Evolutionary conservation across 2,888 invertebrate genomes (phyloP), one percentile per base, ranked within the genome.

Genomic region (Sphaeridia pumilis): DNA sequence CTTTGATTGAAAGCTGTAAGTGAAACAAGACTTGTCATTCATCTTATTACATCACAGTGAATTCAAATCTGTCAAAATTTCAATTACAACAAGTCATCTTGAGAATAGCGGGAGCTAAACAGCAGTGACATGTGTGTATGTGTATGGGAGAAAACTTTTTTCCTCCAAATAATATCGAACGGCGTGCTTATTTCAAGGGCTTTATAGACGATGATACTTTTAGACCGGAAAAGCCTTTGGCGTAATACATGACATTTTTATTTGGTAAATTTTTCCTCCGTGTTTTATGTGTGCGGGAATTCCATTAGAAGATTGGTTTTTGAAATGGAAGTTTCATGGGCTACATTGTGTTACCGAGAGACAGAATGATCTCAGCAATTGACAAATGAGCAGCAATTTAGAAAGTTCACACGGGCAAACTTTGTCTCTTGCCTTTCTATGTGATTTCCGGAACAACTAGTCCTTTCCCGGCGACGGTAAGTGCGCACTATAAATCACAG

Each of bases 11-110:
- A n/a, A n/a, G n/a, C n/a, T n/a, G n/a, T n/a, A n/a, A n/a, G n/a
- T n/a, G n/a, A n/a, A n/a, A n/a, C n/a, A n/a, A 38, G 7, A 17
- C 50, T 25, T 31, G 22, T 35, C 24, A 54, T 54, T 48, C 54
- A 54, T 54, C 54, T 54, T 49, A 43, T 50, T 49, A 44, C 46
- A 35, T 46, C 48, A 10, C 26, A 36, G 21, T 45, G 45, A 54
- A 49, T 54, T 54, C 35, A 38, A 54, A 54, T 28, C 49, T 49
- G 54, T 49, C 54, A 54, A 49, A 54, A 49, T 49, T 54, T 45
- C 54, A 49, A 54, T 54, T 54, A 54, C 46, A 24, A 28, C 38
- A n/a, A 42, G 42, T 49, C 38, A 38, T n/a, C 10, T 38, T 38
- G 38, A 38, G 20, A 17, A 38, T 31, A 10, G 31, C 31, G 7